phyloP scores from a whole-genome alignment of 1,140 invertebrate genomes.

The Caenorhabditis tropicalis region DNA sequence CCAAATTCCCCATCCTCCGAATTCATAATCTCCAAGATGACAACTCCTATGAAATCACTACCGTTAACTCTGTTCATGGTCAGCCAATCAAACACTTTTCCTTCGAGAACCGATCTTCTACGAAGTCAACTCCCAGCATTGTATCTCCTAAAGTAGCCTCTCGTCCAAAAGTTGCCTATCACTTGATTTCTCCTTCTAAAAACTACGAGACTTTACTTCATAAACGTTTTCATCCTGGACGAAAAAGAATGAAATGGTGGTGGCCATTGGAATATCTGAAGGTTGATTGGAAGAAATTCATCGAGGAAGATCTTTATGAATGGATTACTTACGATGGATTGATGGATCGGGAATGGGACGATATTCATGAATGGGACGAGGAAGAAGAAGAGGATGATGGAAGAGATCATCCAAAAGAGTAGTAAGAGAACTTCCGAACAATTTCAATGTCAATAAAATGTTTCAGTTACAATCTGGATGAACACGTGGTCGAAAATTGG shows the following conservation, averaged over 20 bases:
- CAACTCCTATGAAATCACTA: not conserved
- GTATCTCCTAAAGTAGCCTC: not conserved
- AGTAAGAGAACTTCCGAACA: too few species aligned
- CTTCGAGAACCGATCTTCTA: not conserved
- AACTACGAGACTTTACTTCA: not conserved
- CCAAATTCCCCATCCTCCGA: not conserved
- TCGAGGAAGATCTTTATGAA: not conserved
- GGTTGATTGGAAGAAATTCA: not conserved
- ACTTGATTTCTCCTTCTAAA: not conserved
- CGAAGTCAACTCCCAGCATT: not conserved
- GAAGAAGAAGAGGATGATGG: not conserved
- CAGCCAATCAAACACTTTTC: not conserved
- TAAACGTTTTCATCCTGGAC: not conserved
- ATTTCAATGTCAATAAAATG: not conserved
- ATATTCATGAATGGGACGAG: constrained; percentile 32
- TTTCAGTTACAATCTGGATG: not conserved
- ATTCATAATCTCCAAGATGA: not conserved
- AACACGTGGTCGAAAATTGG: not conserved
- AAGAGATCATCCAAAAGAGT: not conserved
- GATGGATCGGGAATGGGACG: not conserved
- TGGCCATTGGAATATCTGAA: not conserved
- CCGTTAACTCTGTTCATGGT: not conserved
- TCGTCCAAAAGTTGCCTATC: not conserved
- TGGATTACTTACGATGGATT: not conserved
- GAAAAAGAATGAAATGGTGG: not conserved